phyloP scores from a whole-genome alignment of 30 jellyfish, hydroid and myxozoan species.

The Rhopilema esculentum region DNA sequence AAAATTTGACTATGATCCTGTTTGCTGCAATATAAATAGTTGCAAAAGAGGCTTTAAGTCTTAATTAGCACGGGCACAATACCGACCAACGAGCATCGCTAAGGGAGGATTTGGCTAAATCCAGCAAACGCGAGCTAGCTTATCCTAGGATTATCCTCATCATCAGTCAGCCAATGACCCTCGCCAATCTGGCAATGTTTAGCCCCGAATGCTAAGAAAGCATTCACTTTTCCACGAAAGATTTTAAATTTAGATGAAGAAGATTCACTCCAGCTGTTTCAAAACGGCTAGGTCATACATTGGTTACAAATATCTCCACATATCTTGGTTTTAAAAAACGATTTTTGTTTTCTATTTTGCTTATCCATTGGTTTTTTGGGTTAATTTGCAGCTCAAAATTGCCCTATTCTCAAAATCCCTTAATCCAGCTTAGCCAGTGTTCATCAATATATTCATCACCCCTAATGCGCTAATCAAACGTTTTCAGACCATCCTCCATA shows the following conservation, averaged over 20 bases:
- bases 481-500: slow-evolving; percentile 29
- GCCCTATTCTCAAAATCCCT: slow-evolving; percentile 35
- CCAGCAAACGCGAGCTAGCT: slow-evolving; percentile 53
- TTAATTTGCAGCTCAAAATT: slow-evolving; percentile 41
- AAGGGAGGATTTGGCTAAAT: slow-evolving; percentile 40
- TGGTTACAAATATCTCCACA: slow-evolving; percentile 31
- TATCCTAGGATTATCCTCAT: slow-evolving; percentile 61
- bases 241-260: slow-evolving; percentile 48
- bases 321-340: slow-evolving; percentile 49
- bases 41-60: neutral
- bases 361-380: slow-evolving; percentile 65
- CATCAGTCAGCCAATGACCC: slow-evolving; percentile 65
- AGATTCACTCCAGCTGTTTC: slow-evolving; percentile 53
- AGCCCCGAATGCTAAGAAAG: slow-evolving; percentile 46
- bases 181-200: slow-evolving; percentile 15
- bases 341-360: slow-evolving; percentile 49
- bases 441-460: slow-evolving; percentile 65
- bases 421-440: slow-evolving; percentile 56
- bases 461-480: slow-evolving; percentile 44
- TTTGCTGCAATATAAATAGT: neutral
- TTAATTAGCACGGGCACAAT: slow-evolving; percentile 35
- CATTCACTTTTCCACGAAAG: slow-evolving; percentile 56
- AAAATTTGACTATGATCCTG: neutral
- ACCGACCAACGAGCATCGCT: slow-evolving; percentile 18
- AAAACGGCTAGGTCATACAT: slow-evolving; percentile 40